A percentile compares a stretch with the other conserved stretches of the same genome.
phyloP scores from a whole-genome alignment of 2,113 vertebrate genomes.

The Mellivora capensis region DNA sequence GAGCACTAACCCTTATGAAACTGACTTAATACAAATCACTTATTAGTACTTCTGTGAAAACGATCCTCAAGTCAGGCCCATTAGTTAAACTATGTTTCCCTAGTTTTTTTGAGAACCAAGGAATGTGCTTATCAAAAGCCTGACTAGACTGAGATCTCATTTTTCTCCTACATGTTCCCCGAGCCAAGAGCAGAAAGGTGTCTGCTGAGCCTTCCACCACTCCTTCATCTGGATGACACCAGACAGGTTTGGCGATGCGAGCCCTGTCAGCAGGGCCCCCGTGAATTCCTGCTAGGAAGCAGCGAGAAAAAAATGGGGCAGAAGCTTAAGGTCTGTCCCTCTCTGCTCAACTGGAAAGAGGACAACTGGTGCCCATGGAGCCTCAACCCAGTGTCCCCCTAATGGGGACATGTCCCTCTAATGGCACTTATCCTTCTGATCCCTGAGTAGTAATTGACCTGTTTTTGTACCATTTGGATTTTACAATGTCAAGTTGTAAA shows the following conservation, averaged over 20 bases:
- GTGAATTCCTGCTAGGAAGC: neutral
- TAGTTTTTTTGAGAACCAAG: neutral
- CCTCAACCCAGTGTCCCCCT: neutral
- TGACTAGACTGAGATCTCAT: neutral
- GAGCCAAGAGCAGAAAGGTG: neutral
- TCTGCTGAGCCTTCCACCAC: neutral
- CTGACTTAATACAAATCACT: neutral
- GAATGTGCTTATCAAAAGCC: neutral
- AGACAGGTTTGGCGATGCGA: neutral
- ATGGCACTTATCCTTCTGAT: neutral
- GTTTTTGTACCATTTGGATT: neutral
- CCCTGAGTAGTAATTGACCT: neutral
- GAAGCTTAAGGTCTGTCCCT: neutral
- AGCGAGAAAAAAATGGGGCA: neutral
- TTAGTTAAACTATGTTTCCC: neutral
- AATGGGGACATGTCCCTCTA: neutral
- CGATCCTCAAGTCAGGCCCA: neutral
- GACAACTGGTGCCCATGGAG: neutral
- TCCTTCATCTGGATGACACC: neutral
- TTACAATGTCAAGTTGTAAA: neutral
- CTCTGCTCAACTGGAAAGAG: neutral
- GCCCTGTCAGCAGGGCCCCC: neutral
- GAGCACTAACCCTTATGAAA: neutral
- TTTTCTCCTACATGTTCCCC: neutral
- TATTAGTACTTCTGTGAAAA: neutral